phyloP scores from a whole-genome alignment of 2,888 invertebrate species.

The Sicus ferrugineus region DNA sequence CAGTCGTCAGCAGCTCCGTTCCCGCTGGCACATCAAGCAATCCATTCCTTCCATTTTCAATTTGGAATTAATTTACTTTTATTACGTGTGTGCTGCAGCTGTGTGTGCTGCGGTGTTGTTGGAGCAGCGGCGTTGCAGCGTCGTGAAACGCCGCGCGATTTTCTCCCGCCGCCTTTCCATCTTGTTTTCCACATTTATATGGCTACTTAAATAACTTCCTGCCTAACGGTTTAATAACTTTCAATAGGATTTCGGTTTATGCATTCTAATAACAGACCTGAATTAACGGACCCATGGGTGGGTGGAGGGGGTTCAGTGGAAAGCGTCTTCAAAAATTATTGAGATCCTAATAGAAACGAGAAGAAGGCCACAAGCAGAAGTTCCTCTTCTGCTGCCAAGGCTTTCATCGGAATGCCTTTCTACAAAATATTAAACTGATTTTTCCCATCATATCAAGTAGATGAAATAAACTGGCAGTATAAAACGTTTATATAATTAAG shows the following conservation, averaged over 20 bases:
- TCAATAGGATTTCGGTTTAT: not conserved
- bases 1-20: constrained; percentile 22
- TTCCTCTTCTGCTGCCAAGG: too few relatives aligned
- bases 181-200: not conserved
- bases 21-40: constrained; percentile 26
- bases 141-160: constrained; percentile 13
- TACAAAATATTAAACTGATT: too few relatives aligned
- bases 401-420: too few relatives aligned
- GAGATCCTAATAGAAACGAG: not conserved
- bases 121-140: not conserved
- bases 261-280: not conserved
- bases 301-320: too few relatives aligned
- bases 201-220: constrained; percentile 7
- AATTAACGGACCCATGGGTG: too few relatives aligned
- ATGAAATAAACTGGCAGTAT: too few relatives aligned
- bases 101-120: not conserved
- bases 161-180: not conserved
- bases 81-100: constrained; percentile 31
- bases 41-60: constrained; percentile 51
- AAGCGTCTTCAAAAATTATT: not conserved
- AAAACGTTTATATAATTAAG: too few relatives aligned
- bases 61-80: constrained; percentile 53
- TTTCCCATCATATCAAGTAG: too few relatives aligned
- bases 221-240: not conserved
- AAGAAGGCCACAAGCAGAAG: too few relatives aligned